Conservation (phyloP, 2,888 invertebrate genomes). For the Liposcelis brunnea region DNA sequence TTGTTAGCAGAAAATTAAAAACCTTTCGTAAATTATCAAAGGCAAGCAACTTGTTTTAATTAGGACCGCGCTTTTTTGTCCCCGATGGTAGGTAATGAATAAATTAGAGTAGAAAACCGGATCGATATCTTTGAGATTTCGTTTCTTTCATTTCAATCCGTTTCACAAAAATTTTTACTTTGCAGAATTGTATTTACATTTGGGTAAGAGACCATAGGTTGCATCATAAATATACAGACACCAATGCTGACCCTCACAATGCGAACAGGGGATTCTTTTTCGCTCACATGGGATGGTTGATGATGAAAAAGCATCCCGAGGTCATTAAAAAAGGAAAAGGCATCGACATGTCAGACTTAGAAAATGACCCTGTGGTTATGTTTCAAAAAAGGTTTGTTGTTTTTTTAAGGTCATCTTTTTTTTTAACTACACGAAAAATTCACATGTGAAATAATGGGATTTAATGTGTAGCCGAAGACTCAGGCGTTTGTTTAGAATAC, state of each 20-base stretch:
- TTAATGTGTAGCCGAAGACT: neutral
- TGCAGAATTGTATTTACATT: slow-evolving; percentile 47
- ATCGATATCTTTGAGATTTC: too few relatives aligned
- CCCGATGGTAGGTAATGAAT: too few relatives aligned
- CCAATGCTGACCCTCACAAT: slow-evolving; percentile 62
- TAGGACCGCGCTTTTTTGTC: too few relatives aligned
- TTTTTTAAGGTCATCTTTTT: too few relatives aligned
- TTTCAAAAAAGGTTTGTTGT: slow-evolving; percentile 49
- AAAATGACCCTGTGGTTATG: slow-evolving; percentile 48
- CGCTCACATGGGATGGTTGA: slow-evolving; percentile 68
- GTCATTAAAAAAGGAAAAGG: slow-evolving; percentile 42
- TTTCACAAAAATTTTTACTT: slow-evolving; percentile 19
- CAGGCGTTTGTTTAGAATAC: too few relatives aligned
- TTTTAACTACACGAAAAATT: neutral
- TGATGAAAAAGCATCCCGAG: slow-evolving; percentile 56
- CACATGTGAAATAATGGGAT: neutral
- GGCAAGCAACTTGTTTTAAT: too few relatives aligned
- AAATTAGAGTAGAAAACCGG: too few relatives aligned
- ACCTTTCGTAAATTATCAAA: too few relatives aligned
- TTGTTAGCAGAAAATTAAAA: too few relatives aligned
- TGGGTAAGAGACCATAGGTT: slow-evolving; percentile 62
- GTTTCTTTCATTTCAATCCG: neutral
- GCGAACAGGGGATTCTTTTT: slow-evolving; percentile 68
- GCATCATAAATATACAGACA: slow-evolving; percentile 55
- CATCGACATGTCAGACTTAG: slow-evolving; percentile 54